These are phyloP conservation scores for Drosophila lacicola DNA, from an alignment of 2,888 invertebrate species.

Conservation along the genomic window DNA sequence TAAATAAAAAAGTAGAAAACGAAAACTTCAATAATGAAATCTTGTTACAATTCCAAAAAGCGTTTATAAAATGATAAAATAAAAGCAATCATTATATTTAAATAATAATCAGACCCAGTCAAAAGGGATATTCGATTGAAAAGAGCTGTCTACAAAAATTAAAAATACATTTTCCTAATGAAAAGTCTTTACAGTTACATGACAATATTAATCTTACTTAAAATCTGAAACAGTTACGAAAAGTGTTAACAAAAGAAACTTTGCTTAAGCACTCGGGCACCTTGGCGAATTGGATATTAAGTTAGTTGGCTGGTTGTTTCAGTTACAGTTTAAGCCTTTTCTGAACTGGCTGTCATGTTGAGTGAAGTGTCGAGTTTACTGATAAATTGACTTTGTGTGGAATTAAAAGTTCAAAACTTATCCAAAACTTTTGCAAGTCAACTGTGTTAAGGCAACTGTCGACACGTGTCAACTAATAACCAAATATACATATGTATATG, in stretches of 20 bases:
- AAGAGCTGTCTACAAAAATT: no score
- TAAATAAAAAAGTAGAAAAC: no score
- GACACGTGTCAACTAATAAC: conserved; percentile 45
- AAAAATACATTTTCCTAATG: no score
- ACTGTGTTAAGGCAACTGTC: conserved; percentile 24
- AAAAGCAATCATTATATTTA: no score
- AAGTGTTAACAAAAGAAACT: background rate
- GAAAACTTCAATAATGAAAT: no score
- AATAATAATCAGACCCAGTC: no score
- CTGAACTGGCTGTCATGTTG: conserved; percentile 27
- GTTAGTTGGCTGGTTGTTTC: conserved; percentile 25
- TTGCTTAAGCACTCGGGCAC: background rate
- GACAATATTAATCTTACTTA: no score
- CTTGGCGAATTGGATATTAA: conserved; percentile 12
- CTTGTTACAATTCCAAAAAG: no score
- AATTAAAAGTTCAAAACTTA: conserved; percentile 56
- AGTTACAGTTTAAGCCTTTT: conserved; percentile 33
- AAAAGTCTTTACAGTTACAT: no score
- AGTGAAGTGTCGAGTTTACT: conserved; percentile 37
- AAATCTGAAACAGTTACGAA: background rate
- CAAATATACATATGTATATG: background rate
- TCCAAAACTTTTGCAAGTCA: conserved; percentile 47
- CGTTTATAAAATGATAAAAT: no score
- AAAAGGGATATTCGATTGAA: no score
- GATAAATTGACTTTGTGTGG: conserved; percentile 49